Base-by-base conservation (phyloP, 2,113 vertebrate species). In the Mustela nigripes region DNA sequence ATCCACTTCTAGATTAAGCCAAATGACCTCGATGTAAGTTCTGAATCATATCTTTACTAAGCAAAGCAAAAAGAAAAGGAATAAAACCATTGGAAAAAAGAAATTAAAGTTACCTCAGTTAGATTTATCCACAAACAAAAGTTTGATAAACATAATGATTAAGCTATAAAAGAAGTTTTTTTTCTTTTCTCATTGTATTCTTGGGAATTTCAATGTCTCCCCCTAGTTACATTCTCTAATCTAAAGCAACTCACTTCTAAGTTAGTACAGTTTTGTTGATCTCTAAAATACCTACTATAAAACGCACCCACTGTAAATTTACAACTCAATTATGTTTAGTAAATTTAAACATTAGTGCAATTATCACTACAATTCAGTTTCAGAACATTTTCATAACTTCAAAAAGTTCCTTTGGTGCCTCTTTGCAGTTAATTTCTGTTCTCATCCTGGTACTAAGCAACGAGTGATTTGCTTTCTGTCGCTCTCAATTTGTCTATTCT, bases 191-290 rank as follows among this genome's bases (percentile, higher is more conserved):
- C 60, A 48, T 84, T 15, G 83, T 78, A 65, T 56, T 24, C 63
- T 92, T 65, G 48, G 95, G 50, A 88, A 84, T 48, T 87, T 71
- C 63, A 82, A 2, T 84, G 89, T 26, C 21, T 81, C 92, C 21
- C 31, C 63, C 86, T 19, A 93, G 33, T 79, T 45, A 82, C 78
- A 36, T 88, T 88, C 45, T 79, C 11, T 26, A 69, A 67, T 8
- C 28, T 80, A 90, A 74, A 36, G 26, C 11, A 97, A 82, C 10
- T 92, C 45, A 10, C 24, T 76, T 48, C 73, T 31, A 48, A 76
- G 28, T 48, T 48, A 28, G 45, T 15, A 45, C 24, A 4, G 73
- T 45, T 76, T 76, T 45, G 15, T 45, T 28, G 24, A 45, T 1
- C 7, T 26, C 45, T 28, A 76, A 76, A 15, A 45, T 45, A 76